phyloP scores from a whole-genome alignment of 1,140 invertebrate genomes.

The Macrobrachium rosenbergii region DNA sequence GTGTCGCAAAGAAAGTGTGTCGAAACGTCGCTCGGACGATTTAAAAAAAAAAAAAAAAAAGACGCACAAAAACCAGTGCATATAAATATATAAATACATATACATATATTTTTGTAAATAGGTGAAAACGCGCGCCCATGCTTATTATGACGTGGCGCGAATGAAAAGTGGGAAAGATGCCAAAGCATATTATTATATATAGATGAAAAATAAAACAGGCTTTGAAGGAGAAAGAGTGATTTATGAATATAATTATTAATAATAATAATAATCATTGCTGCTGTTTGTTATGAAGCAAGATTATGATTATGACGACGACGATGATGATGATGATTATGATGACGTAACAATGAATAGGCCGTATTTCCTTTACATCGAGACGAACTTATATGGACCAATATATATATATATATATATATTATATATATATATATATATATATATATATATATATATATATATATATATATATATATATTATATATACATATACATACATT shows the following conservation, averaged over 20 bases:
- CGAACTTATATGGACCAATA: neutral
- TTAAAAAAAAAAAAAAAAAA: neutral
- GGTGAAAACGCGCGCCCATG: neutral
- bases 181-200: neutral
- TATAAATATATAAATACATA: conserved; percentile 19
- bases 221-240: too few species aligned
- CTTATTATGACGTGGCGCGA: neutral
- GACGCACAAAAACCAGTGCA: neutral
- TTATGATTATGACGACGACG: too few species aligned
- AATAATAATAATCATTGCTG: too few species aligned
- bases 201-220: neutral
- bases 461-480: too few species aligned
- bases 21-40: neutral
- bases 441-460: neutral
- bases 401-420: neutral
- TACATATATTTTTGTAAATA: conserved; percentile 56
- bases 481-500: too few species aligned
- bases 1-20: too few species aligned
- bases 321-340: too few species aligned
- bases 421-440: neutral
- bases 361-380: neutral
- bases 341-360: too few species aligned
- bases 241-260: too few species aligned
- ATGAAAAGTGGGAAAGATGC: neutral
- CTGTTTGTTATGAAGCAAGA: too few species aligned